Conservation (phyloP, 2,113 vertebrate genomes). For the Corapipo altera region DNA sequence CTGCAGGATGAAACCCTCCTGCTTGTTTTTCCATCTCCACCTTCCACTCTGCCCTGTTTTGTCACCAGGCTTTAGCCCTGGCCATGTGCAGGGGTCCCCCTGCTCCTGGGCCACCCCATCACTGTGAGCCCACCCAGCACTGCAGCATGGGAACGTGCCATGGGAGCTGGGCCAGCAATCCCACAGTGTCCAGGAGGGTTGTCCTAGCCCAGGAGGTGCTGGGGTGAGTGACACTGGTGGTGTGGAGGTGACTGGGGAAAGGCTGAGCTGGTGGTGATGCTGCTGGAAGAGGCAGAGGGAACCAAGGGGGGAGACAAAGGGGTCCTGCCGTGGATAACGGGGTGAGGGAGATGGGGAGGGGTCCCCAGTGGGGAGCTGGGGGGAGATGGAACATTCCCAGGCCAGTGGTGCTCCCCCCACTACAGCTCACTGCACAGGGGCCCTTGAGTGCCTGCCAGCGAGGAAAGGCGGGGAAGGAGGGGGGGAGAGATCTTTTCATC, state of each 20-base stretch:
- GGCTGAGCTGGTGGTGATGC: not conserved
- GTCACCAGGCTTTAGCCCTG: not conserved
- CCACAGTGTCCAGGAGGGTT: rapidly evolving
- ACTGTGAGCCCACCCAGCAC: rapidly evolving
- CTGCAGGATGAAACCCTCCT: not conserved
- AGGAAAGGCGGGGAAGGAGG: constrained; percentile 17
- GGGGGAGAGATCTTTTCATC: constrained; percentile 70
- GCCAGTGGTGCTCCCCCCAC: not conserved
- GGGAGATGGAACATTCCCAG: not conserved
- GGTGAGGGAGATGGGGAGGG: not conserved
- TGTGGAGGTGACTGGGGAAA: rapidly evolving
- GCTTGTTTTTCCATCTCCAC: not conserved
- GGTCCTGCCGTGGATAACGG: not conserved
- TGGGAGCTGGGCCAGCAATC: not conserved
- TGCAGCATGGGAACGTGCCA: rapidly evolving
- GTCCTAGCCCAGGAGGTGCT: not conserved
- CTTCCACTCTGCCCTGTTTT: not conserved
- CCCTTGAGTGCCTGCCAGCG: not conserved
- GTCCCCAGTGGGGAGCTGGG: not conserved
- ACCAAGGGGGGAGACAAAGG: rapidly evolving
- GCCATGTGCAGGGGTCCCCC: no score
- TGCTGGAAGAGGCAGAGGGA: not conserved
- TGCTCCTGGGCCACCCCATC: not conserved
- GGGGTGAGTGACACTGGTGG: rapidly evolving
- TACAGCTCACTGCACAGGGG: not conserved